phyloP scores from a whole-genome alignment of 2,113 vertebrate species.

The Psettodes erumei region DNA sequence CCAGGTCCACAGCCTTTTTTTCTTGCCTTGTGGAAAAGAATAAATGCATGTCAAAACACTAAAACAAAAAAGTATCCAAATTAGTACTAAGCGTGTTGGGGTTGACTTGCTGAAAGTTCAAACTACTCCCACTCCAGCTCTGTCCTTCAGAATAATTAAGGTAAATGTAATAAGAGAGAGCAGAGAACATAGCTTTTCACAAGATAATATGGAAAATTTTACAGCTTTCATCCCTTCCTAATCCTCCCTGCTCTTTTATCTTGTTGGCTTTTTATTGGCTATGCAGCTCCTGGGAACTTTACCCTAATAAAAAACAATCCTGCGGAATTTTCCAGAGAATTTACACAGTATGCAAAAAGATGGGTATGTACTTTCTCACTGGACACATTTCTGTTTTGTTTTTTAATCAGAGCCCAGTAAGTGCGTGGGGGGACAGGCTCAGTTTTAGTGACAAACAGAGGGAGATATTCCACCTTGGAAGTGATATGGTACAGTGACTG shows the following conservation, averaged over 20 bases:
- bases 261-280: constrained; percentile 86
- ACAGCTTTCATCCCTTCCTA: constrained; percentile 84
- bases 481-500: constrained; percentile 10
- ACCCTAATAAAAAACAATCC: constrained; percentile 85
- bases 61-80: constrained; percentile 42
- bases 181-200: constrained; percentile 81
- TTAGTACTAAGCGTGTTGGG: constrained; percentile 31
- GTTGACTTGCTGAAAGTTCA: constrained; percentile 63
- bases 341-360: constrained; percentile 80
- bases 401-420: constrained; percentile 54
- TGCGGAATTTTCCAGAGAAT: constrained; percentile 83
- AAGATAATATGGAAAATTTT: constrained; percentile 87
- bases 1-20: constrained; percentile 12
- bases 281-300: constrained; percentile 85
- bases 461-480: constrained; percentile 18
- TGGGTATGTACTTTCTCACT: constrained; percentile 61
- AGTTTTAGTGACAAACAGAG: constrained; percentile 32
- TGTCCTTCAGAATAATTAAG: constrained; percentile 77
- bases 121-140: constrained; percentile 60
- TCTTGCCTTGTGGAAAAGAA: constrained; percentile 41
- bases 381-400: constrained; percentile 59
- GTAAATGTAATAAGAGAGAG: constrained; percentile 76
- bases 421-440: constrained; percentile 8
- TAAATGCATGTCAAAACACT: constrained; percentile 56
- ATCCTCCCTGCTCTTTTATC: constrained; percentile 85